phyloP scores from a whole-genome alignment of 2,797 vertebrate species.

The Gymnopithys bicolor region DNA sequence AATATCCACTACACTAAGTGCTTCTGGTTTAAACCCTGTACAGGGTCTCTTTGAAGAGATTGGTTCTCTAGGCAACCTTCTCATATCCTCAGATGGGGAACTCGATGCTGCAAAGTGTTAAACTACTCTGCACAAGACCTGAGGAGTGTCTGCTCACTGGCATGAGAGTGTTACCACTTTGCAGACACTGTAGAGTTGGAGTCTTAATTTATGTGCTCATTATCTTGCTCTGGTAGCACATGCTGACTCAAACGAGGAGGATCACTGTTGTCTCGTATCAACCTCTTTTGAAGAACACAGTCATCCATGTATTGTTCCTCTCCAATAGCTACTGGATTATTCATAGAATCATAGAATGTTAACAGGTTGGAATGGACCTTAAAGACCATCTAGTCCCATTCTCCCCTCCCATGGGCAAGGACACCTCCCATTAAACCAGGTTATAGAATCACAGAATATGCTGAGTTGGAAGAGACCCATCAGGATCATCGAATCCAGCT shows the following conservation, averaged over 20 bases:
- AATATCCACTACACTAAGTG: background rate
- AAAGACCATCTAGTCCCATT: background rate
- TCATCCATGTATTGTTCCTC: background rate
- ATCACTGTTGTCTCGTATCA: background rate
- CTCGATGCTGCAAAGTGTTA: background rate
- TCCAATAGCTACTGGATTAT: background rate
- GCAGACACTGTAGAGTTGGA: background rate
- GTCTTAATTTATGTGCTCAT: accelerated
- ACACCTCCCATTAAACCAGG: background rate
- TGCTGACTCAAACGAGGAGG: background rate
- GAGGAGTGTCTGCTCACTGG: background rate
- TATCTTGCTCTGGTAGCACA: background rate
- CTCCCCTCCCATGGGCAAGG: no score
- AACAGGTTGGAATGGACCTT: background rate
- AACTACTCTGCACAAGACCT: background rate
- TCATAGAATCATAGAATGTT: background rate
- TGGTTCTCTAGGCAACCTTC: background rate
- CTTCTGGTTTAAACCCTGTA: background rate
- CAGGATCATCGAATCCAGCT: background rate
- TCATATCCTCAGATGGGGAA: background rate
- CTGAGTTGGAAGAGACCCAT: background rate
- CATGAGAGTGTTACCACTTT: background rate
- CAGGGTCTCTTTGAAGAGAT: background rate
- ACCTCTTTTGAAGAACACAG: background rate
- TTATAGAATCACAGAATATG: background rate